Evolutionary conservation across 2,113 vertebrate genomes (phyloP), one percentile per base, ranked within the genome.

Genomic region (Neodontobutis hainanensis): DNA sequence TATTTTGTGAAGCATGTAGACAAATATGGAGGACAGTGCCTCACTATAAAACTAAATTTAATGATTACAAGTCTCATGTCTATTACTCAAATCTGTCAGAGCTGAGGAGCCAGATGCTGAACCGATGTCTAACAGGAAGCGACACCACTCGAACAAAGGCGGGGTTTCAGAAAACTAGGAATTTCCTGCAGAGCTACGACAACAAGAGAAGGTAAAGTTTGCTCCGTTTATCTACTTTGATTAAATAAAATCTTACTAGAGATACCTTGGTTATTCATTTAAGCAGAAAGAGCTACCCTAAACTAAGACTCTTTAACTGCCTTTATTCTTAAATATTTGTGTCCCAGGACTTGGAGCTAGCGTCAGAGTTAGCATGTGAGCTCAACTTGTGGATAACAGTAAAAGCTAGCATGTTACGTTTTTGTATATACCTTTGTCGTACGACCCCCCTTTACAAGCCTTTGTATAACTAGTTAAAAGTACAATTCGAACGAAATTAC

Each of bases 141-240:
- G 63, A 53, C 45, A 45, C 34, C 15, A 15, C 32, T 8, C 56
- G 6, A 32, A 4, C 0, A 40, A 77, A 65, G 32, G 90, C 87
- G 83, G 87, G 77, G 81, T 72, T 75, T 53, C 67, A 51, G 38
- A 19, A 60, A 78, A 75, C 51, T 65, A 83, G 85, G 70, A 73
- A 91, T 84, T 93, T 93, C 92, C 92, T 92, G 90, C 86, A 89
- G 86, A 69, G 75, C 90, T 62, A 61, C 85, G 60, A 83, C 75
- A 78, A 80, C 79, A 77, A 70, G 50, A 70, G 67, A 87, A 91
- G 91, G 91, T 93, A 90, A 88, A 83, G 84, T 83, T 78, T 56
- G 40, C 59, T 68, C 60, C 53, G 52, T 2, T 16, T 9, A 68
- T 71, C 50, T 78, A 56, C 66, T 2, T 68, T 44, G 12, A 59